These are phyloP conservation scores for Okapia johnstoni DNA, from an alignment of 2,113 vertebrate species.

Conservation along the genomic window DNA sequence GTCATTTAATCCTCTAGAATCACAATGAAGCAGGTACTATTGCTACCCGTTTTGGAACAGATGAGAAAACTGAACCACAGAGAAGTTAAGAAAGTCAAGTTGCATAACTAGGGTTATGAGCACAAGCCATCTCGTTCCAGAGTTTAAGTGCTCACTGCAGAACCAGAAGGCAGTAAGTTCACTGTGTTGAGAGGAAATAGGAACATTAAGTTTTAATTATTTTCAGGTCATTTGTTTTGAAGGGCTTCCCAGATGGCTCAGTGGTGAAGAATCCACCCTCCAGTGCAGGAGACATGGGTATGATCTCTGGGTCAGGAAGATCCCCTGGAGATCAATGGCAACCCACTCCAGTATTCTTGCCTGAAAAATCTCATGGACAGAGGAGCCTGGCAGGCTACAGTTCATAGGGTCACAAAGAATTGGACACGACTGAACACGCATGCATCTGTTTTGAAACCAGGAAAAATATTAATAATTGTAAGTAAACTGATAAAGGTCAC, in stretches of 20 bases:
- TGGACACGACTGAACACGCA: neutral
- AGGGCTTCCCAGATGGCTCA: neutral
- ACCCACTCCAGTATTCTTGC: neutral
- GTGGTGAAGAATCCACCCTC: neutral
- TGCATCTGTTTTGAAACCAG: neutral
- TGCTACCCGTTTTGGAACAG: neutral
- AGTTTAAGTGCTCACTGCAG: neutral
- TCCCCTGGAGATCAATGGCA: neutral
- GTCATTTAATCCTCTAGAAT: neutral
- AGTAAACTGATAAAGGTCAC: neutral
- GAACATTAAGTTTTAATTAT: neutral
- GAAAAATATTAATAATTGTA: neutral
- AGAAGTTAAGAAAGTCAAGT: neutral
- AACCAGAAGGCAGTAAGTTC: neutral
- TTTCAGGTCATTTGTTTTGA: neutral
- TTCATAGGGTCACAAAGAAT: neutral
- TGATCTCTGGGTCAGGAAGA: neutral
- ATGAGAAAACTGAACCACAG: neutral
- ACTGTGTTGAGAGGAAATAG: neutral
- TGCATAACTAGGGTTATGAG: neutral
- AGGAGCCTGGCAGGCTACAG: neutral
- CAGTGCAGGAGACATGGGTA: neutral
- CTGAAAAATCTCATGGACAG: neutral
- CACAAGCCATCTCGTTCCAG: neutral
- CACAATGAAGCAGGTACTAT: neutral